These are phyloP conservation scores for Miniopterus natalensis DNA, from an alignment of 2,113 vertebrate species.

Conservation along the genomic window DNA sequence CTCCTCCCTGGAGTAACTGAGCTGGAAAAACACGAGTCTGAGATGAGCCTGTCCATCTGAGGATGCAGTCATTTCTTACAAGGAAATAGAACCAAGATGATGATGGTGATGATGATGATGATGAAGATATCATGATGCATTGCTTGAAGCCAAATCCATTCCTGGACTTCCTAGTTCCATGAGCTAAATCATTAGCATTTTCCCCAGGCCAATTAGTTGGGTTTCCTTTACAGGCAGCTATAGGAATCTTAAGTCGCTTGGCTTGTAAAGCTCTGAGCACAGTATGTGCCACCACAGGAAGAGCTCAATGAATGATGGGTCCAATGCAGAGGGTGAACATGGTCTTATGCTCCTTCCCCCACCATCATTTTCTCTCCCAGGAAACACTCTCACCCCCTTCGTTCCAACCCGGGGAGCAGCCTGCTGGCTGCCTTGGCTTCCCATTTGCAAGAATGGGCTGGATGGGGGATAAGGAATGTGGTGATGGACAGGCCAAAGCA, in stretches of 20 bases:
- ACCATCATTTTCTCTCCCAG: not conserved
- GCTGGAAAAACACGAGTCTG: not conserved
- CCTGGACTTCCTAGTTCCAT: not conserved
- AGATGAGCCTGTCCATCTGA: not conserved
- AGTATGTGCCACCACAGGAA: not conserved
- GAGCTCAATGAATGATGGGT: not conserved
- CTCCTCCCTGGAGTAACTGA: not conserved
- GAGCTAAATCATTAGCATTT: not conserved
- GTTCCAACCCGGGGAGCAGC: not conserved
- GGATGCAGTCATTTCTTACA: not conserved
- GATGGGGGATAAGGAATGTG: not conserved
- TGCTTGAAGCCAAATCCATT: not conserved
- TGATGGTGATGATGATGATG: not conserved
- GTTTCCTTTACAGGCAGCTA: not conserved
- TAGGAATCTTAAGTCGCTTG: not conserved
- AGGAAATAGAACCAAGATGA: not conserved
- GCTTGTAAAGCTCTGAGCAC: not conserved
- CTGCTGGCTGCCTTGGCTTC: not conserved
- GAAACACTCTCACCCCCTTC: not conserved
- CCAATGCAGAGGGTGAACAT: not conserved
- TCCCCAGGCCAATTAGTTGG: not conserved
- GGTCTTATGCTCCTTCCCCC: not conserved
- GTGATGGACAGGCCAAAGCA: not conserved
- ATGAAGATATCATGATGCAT: not conserved
- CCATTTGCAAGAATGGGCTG: not conserved